Conservation (phyloP, 2,888 invertebrate species). For the Drosophila algonquin region DNA sequence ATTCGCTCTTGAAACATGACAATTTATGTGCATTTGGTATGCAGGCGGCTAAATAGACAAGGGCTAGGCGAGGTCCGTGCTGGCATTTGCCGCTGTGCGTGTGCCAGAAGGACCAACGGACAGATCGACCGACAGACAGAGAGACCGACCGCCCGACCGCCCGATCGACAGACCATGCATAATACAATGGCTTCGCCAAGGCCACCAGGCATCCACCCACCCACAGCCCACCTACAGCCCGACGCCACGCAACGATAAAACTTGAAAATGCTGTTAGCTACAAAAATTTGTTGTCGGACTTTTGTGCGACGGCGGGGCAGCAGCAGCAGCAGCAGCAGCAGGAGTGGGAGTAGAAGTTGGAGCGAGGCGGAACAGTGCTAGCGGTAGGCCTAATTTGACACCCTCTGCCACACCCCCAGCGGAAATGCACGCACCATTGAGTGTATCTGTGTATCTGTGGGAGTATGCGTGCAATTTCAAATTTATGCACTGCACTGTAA, state of each 20-base stretch:
- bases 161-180: slow-evolving; percentile 21
- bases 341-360: no score
- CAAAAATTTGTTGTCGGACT: slow-evolving; percentile 74
- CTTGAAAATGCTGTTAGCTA: slow-evolving; percentile 80
- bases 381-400: slow-evolving; percentile 66
- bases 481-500: slow-evolving; percentile 78
- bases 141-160: slow-evolving; percentile 8
- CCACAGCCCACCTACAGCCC: slow-evolving; percentile 19
- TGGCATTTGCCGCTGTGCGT: slow-evolving; percentile 37
- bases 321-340: no score
- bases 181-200: slow-evolving; percentile 69
- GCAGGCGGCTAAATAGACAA: slow-evolving; percentile 78
- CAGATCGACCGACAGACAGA: slow-evolving; percentile 3
- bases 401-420: slow-evolving; percentile 38
- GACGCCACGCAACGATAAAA: slow-evolving; percentile 69
- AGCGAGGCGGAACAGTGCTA: not conserved
- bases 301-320: slow-evolving; percentile 13
- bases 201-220: slow-evolving; percentile 48
- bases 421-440: slow-evolving; percentile 54
- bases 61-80: slow-evolving; percentile 49
- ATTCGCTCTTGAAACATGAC: slow-evolving; percentile 62
- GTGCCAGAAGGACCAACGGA: slow-evolving; percentile 16
- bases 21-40: slow-evolving; percentile 79
- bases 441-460: slow-evolving; percentile 23
- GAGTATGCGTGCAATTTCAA: slow-evolving; percentile 75